Evolutionary conservation across 2,888 invertebrate species (phyloP).

Genomic region (Hypsopygia costalis): DNA sequence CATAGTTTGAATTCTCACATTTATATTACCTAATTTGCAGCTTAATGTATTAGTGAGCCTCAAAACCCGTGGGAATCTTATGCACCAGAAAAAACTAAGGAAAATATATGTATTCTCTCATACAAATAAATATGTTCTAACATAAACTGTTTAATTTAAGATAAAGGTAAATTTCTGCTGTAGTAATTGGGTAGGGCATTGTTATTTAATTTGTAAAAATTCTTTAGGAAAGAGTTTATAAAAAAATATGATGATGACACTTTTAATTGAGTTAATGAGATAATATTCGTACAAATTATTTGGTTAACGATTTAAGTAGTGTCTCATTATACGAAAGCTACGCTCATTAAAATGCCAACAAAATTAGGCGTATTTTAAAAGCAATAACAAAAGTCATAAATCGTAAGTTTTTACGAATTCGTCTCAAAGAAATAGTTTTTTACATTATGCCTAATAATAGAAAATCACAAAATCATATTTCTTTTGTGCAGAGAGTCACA

Average conservation of each 20-base stretch:
- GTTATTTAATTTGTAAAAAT: too few relatives aligned
- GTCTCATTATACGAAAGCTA: not conserved
- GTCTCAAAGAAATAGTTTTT: not conserved
- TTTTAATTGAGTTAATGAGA: not conserved
- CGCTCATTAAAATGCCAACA: not conserved
- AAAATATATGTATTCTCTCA: constrained; percentile 29
- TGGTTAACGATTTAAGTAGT: too few relatives aligned
- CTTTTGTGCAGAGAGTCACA: constrained; percentile 55
- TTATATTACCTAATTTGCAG: constrained; percentile 70
- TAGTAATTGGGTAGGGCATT: too few relatives aligned
- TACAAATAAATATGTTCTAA: constrained; percentile 51
- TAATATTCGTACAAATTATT: not conserved
- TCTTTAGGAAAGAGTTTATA: too few relatives aligned
- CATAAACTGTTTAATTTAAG: constrained; percentile 36
- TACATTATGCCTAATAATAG: constrained; percentile 33
- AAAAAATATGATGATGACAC: too few relatives aligned
- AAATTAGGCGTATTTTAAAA: not conserved
- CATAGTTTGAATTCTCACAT: constrained; percentile 62
- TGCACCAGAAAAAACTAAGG: constrained; percentile 33
- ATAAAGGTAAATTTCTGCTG: not conserved
- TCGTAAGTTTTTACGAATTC: constrained; percentile 13
- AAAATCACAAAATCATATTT: constrained; percentile 67
- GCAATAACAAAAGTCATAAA: constrained; percentile 7
- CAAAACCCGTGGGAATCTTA: constrained; percentile 54
- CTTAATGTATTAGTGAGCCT: constrained; percentile 53